A percentile compares a stretch with the other conserved stretches of the same genome.
These are phyloP conservation scores for Brenthis ino DNA, from an alignment of 2,888 invertebrate genomes.

Conservation along the genomic window DNA sequence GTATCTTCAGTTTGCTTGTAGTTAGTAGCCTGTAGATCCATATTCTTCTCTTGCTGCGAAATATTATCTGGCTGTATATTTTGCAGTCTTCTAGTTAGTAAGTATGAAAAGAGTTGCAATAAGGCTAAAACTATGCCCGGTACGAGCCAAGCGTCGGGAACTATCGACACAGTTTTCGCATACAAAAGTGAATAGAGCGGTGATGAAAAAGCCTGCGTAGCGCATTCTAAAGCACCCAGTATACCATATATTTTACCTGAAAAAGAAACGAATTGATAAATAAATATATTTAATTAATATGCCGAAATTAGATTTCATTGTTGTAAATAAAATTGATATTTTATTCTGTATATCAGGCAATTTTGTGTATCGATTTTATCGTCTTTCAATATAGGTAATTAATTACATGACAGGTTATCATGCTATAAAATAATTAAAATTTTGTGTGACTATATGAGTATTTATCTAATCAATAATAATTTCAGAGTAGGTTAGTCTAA, in stretches of 20 bases:
- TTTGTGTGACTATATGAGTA: too few species aligned
- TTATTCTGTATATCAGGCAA: background rate
- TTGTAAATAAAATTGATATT: background rate
- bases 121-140: constrained; percentile 63
- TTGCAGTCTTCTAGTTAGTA: constrained; percentile 55
- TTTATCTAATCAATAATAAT: too few species aligned
- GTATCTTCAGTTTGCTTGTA: constrained; percentile 17
- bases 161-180: constrained; percentile 62
- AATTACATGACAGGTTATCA: too few species aligned
- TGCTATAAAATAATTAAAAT: too few species aligned
- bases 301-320: background rate
- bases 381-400: too few species aligned
- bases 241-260: constrained; percentile 80
- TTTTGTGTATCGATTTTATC: too few species aligned
- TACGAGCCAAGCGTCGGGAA: constrained; percentile 71
- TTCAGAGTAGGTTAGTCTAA: too few species aligned
- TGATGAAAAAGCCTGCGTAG: constrained; percentile 67
- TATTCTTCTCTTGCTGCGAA: constrained; percentile 31
- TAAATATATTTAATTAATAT: background rate
- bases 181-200: constrained; percentile 74
- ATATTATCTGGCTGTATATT: constrained; percentile 23
- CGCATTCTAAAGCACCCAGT: constrained; percentile 73
- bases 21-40: constrained; percentile 26
- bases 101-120: constrained; percentile 63
- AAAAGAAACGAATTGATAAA: constrained; percentile 41